These are phyloP conservation scores for Bubalus kerabau DNA, from an alignment of 2,113 vertebrate species.

Conservation along the genomic window DNA sequence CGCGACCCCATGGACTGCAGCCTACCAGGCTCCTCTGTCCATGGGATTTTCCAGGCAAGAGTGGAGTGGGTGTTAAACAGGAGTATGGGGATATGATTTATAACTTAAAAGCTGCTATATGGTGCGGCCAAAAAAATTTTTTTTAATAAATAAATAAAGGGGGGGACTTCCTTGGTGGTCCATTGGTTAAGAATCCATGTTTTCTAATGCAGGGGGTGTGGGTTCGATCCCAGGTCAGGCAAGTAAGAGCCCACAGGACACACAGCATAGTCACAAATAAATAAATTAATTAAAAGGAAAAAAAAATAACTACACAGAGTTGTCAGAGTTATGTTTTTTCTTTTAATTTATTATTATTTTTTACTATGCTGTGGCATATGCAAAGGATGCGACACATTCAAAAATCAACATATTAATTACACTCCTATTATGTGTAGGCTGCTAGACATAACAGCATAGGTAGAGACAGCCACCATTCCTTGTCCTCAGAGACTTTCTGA, in stretches of 20 bases:
- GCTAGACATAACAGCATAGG: not conserved
- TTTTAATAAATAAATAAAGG: not conserved
- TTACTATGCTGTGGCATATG: not conserved
- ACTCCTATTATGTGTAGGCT: not conserved
- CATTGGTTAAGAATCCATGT: not conserved
- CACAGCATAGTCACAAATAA: not conserved
- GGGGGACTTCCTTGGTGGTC: not conserved
- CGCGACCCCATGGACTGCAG: no score
- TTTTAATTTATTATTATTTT: not conserved
- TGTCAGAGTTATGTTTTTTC: not conserved
- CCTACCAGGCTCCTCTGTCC: no score
- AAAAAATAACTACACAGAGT: not conserved
- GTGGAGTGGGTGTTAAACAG: not conserved
- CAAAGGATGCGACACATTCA: not conserved
- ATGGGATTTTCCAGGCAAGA: no score
- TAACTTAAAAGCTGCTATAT: not conserved
- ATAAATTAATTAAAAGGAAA: not conserved
- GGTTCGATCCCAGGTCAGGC: not conserved
- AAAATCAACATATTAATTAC: not conserved
- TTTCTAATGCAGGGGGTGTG: not conserved
- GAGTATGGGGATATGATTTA: not conserved
- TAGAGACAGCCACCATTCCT: accelerated
- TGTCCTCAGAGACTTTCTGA: not conserved
- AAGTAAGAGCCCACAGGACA: not conserved
- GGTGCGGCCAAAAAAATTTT: not conserved